These are phyloP conservation scores for Gymnorhina tibicen DNA, from an alignment of 2,113 vertebrate species.

Conservation along the genomic window DNA sequence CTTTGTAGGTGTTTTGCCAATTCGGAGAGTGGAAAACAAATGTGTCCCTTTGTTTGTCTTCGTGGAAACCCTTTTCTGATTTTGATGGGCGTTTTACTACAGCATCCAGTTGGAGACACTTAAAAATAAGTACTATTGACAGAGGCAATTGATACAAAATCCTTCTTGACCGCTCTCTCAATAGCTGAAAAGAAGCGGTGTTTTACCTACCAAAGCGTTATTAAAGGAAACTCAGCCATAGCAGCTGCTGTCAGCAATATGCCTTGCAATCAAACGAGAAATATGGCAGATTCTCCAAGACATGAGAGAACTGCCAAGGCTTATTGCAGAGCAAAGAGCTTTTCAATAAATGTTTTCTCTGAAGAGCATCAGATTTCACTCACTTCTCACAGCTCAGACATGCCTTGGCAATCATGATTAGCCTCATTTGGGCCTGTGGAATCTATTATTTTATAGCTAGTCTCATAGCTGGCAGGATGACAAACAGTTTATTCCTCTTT, in stretches of 20 bases:
- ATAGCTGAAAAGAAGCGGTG: not conserved
- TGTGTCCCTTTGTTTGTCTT: not conserved
- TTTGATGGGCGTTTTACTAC: not conserved
- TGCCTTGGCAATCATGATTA: slow-evolving; percentile 61
- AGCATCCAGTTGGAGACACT: not conserved
- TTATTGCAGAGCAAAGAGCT: slow-evolving; percentile 58
- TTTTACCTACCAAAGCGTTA: slow-evolving; percentile 1
- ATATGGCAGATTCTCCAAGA: slow-evolving; percentile 40
- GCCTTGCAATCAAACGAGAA: slow-evolving; percentile 20
- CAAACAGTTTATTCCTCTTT: slow-evolving; percentile 55
- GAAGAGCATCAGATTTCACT: slow-evolving; percentile 61
- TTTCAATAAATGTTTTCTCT: slow-evolving; percentile 60
- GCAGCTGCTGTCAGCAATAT: slow-evolving; percentile 22
- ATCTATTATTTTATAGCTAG: slow-evolving; percentile 60
- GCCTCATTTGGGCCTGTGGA: slow-evolving; percentile 57
- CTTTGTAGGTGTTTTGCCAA: not conserved
- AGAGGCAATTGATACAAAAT: not conserved
- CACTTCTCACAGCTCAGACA: slow-evolving; percentile 43
- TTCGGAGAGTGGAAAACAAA: not conserved
- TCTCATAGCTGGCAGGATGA: slow-evolving; percentile 47
- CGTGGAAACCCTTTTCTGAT: not conserved
- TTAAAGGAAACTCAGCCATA: slow-evolving; percentile 14
- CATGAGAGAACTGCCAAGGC: slow-evolving; percentile 47
- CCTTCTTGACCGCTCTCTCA: not conserved
- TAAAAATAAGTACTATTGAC: not conserved